These are phyloP conservation scores for Montipora capricornis DNA, from an alignment of 64 coral and sea anemone species.

Conservation along the genomic window DNA sequence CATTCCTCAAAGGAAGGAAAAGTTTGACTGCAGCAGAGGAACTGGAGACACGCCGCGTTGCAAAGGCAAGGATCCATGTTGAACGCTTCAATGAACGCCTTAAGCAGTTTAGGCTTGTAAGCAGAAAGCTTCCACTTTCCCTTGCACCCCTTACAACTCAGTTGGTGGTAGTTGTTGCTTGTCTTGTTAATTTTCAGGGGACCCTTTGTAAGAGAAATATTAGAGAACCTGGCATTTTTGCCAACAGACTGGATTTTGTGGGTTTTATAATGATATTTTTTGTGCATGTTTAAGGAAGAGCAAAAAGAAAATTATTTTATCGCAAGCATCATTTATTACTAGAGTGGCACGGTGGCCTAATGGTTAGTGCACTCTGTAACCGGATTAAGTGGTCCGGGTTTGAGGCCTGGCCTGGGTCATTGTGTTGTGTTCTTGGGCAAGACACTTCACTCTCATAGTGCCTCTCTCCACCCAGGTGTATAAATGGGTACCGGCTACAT, in stretches of 20 bases:
- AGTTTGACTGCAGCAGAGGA: too few species aligned
- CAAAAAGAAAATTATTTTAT: not conserved
- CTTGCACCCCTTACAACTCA: slow-evolving; percentile 43
- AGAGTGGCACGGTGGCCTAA: not conserved
- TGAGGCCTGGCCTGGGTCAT: too few species aligned
- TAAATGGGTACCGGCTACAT: not conserved
- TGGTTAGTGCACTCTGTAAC: not conserved
- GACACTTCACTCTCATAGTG: not conserved
- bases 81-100: too few species aligned
- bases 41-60: too few species aligned
- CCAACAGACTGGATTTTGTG: not conserved
- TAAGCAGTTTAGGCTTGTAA: not conserved
- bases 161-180: slow-evolving; percentile 53
- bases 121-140: slow-evolving; percentile 46
- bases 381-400: not conserved
- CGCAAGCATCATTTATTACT: not conserved
- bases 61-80: too few species aligned
- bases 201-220: slow-evolving; percentile 30
- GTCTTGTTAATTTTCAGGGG: slow-evolving; percentile 60
- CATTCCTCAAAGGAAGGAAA: too few species aligned
- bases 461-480: not conserved
- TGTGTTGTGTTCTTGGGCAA: too few species aligned
- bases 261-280: not conserved
- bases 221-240: not conserved
- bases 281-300: not conserved